These are phyloP conservation scores for Platalea minor DNA, from an alignment of 2,797 vertebrate species.

Conservation along the genomic window DNA sequence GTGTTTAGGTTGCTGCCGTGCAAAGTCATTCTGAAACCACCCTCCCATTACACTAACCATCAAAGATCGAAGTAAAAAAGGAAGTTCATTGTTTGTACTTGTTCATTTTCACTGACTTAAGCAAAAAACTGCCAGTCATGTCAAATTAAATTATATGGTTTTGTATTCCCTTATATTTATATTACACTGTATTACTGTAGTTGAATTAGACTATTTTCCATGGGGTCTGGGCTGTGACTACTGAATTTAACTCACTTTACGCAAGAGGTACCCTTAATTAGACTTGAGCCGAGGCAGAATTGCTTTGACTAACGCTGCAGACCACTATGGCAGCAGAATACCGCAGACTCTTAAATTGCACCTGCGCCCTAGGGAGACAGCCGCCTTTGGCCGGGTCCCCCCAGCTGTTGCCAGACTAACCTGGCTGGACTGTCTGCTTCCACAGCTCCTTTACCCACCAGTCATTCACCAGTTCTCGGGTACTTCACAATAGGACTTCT, in stretches of 20 bases:
- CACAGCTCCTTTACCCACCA: not conserved
- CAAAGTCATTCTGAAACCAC: not conserved
- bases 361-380: not conserved
- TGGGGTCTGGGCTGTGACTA: slow-evolving; percentile 34
- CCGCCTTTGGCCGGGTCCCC: not conserved
- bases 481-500: not conserved
- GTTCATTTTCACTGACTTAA: not conserved
- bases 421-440: not conserved
- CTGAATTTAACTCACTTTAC: slow-evolving; percentile 42
- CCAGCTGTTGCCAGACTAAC: accelerated
- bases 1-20: not conserved
- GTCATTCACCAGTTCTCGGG: not conserved
- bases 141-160: slow-evolving; percentile 53
- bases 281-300: slow-evolving; percentile 21
- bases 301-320: not conserved
- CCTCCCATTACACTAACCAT: not conserved
- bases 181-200: slow-evolving; percentile 35
- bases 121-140: slow-evolving; percentile 36
- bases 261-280: slow-evolving; percentile 49
- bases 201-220: slow-evolving; percentile 53
- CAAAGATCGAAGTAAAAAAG: not conserved
- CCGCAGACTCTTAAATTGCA: not conserved
- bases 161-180: slow-evolving; percentile 58
- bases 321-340: not conserved
- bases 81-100: not conserved